Percentiles rank a stretch among this genome's conserved stretches.
phyloP scores from a whole-genome alignment of 2,113 vertebrate species.

The Pseudolaguvia tuberculata region DNA sequence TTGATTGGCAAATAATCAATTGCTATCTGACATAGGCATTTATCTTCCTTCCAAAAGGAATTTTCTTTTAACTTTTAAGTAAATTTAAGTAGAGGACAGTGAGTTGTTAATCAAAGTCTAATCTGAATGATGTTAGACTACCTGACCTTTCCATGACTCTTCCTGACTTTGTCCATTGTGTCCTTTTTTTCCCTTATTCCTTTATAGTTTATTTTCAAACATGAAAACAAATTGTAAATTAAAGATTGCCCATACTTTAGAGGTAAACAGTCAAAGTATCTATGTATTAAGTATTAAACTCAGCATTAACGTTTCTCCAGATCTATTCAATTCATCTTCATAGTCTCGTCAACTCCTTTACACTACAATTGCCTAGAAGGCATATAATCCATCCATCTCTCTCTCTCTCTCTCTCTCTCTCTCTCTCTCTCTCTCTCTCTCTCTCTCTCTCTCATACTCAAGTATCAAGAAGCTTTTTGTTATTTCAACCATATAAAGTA shows the following conservation, averaged over 20 bases:
- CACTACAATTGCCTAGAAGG: slow-evolving; percentile 14
- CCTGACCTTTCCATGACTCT: neutral
- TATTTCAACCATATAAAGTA: too few species aligned
- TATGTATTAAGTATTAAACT: neutral
- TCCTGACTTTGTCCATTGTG: slow-evolving; percentile 6
- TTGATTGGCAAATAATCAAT: slow-evolving; percentile 49
- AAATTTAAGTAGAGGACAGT: slow-evolving; percentile 36
- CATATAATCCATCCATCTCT: neutral
- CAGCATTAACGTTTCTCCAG: neutral
- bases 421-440: neutral
- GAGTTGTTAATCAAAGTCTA: slow-evolving; percentile 30
- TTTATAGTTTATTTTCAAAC: neutral
- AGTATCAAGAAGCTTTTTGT: too few species aligned
- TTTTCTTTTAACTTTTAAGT: slow-evolving; percentile 4
- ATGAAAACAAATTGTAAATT: neutral
- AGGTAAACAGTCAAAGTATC: neutral
- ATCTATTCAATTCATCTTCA: slow-evolving; percentile 32
- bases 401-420: neutral
- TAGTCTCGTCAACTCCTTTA: slow-evolving; percentile 16
- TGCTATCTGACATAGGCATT: slow-evolving; percentile 39
- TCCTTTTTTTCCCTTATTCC: neutral
- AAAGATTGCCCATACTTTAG: neutral
- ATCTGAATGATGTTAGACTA: slow-evolving; percentile 17
- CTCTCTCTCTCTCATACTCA: neutral
- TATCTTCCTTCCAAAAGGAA: slow-evolving; percentile 41